A percentile compares a stretch with the other conserved stretches of the same genome.
These are phyloP conservation scores for Falco naumanni DNA, from an alignment of 2,797 vertebrate species.

Conservation along the genomic window DNA sequence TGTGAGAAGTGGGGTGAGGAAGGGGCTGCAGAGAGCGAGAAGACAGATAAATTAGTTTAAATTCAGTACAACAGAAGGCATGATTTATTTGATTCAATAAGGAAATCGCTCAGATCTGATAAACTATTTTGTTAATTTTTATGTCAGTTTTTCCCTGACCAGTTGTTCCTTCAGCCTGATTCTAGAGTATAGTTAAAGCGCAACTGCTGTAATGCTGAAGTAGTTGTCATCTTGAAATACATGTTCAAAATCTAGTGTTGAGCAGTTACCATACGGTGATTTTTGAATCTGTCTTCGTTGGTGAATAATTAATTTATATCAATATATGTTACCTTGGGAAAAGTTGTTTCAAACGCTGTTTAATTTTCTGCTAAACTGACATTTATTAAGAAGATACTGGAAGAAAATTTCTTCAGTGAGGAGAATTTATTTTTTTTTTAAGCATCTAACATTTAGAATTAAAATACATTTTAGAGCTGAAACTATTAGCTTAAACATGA, in stretches of 20 bases:
- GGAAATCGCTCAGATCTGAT: neutral
- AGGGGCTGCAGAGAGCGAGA: neutral
- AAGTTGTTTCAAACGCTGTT: slow-evolving; percentile 20
- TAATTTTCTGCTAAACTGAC: slow-evolving; percentile 20
- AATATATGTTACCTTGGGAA: neutral
- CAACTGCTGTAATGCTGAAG: neutral
- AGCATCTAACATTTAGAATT: neutral
- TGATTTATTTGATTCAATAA: neutral
- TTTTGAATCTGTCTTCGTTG: neutral
- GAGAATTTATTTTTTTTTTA: neutral
- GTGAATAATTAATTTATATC: slow-evolving; percentile 34
- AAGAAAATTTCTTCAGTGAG: neutral
- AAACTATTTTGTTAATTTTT: neutral
- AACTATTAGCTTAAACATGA: neutral
- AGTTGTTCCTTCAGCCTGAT: neutral
- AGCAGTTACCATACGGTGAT: neutral
- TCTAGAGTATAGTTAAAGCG: neutral
- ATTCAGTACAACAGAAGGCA: neutral
- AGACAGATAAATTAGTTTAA: neutral
- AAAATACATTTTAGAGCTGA: neutral
- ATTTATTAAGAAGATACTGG: neutral
- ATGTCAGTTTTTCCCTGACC: neutral
- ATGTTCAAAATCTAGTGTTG: neutral
- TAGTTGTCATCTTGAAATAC: neutral
- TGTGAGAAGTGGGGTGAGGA: neutral